Conservation (phyloP, 2,888 invertebrate species). For the Pyrrhia umbra region DNA sequence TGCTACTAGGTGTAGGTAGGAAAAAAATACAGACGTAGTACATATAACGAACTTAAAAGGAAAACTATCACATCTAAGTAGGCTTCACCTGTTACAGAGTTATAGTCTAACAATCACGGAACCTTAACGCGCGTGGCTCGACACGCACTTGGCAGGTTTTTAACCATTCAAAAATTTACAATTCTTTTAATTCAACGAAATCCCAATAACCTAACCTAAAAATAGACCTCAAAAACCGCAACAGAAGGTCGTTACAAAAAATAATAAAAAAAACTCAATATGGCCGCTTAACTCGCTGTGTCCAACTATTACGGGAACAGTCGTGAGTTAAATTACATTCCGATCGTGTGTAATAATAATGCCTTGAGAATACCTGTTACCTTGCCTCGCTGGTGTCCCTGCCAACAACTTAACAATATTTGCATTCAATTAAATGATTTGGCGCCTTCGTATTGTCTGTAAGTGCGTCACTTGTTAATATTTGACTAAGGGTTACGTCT, state of each 20-base stretch:
- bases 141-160: no score
- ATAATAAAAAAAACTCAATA: constrained; percentile 3
- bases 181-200: no score
- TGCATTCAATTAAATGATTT: constrained; percentile 42
- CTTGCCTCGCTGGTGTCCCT: constrained; percentile 20
- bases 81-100: no score
- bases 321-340: constrained; percentile 43
- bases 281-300: constrained; percentile 19
- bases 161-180: no score
- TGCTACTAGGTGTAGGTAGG: no score
- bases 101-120: no score
- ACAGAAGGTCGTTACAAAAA: not conserved
- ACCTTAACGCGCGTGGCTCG: no score
- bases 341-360: constrained; percentile 56
- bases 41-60: no score
- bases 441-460: constrained; percentile 28
- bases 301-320: constrained; percentile 43
- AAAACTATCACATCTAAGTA: no score
- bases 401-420: constrained; percentile 28
- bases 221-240: no score
- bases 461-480: not conserved
- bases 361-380: constrained; percentile 51
- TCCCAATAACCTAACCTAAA: no score
- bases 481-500: not conserved
- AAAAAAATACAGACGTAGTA: no score